A percentile compares a stretch with the other conserved stretches of the same genome.
Evolutionary conservation across 2,888 invertebrate species (phyloP).

Genomic region (Drosophila bunnanda): DNA sequence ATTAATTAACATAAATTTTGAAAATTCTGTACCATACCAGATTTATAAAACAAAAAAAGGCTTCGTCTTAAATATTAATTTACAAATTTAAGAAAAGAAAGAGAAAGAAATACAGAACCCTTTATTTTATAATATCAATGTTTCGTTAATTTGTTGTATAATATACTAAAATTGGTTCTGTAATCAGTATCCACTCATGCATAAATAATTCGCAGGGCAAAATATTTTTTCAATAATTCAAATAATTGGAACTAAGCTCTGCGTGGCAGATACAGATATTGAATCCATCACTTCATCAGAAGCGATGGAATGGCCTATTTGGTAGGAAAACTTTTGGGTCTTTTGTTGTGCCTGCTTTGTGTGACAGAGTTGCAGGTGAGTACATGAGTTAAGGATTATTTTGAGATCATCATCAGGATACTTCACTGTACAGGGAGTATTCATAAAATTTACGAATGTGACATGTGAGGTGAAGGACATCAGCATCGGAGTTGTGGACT

Average conservation of each 20-base stretch:
- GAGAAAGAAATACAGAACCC: too few relatives aligned
- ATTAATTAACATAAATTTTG: too few relatives aligned
- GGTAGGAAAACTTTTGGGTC: not conserved
- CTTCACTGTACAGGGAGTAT: not conserved
- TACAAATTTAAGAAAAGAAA: too few relatives aligned
- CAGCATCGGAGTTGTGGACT: not conserved
- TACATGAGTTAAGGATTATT: not conserved
- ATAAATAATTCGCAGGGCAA: too few relatives aligned
- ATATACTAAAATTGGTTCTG: too few relatives aligned
- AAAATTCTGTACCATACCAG: too few relatives aligned
- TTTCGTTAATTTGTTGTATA: too few relatives aligned
- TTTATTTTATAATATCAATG: too few relatives aligned
- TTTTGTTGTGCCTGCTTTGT: not conserved
- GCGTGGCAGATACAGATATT: not conserved
- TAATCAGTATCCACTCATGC: too few relatives aligned
- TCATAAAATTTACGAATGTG: conserved; percentile 13
- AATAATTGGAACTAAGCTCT: not conserved
- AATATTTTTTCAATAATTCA: too few relatives aligned
- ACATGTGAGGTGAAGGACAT: conserved; percentile 12
- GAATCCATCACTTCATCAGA: not conserved
- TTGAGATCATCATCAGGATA: not conserved
- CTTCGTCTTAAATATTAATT: too few relatives aligned
- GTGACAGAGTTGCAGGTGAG: conserved; percentile 1
- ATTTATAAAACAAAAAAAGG: too few relatives aligned
- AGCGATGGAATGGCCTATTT: conserved; percentile 6